A percentile compares a stretch with the other conserved stretches of the same genome.
Conservation (phyloP, 2,888 invertebrate species). For the Ypsolopha scabrella region DNA sequence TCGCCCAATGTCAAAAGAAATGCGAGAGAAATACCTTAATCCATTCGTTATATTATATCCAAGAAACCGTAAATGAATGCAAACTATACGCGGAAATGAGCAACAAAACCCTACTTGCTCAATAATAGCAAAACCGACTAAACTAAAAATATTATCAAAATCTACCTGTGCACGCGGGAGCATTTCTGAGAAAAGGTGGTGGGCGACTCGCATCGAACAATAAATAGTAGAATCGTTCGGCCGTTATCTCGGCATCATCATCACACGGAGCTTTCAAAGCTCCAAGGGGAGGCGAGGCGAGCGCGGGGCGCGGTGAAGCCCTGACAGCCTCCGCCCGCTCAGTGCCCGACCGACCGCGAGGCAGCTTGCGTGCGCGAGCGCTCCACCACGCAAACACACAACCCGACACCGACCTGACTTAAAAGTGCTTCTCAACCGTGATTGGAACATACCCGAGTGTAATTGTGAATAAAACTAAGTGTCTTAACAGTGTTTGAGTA, state of each 20-base stretch:
- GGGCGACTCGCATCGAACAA: slow-evolving; percentile 54
- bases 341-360: slow-evolving; percentile 56
- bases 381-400: slow-evolving; percentile 10
- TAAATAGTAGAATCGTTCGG: slow-evolving; percentile 63
- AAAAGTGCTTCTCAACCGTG: slow-evolving; percentile 19
- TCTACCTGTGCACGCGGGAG: slow-evolving; percentile 26
- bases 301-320: slow-evolving; percentile 42
- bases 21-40: too few relatives aligned
- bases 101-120: slow-evolving; percentile 1
- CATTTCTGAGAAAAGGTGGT: slow-evolving; percentile 34
- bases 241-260: slow-evolving; percentile 65
- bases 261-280: slow-evolving; percentile 61
- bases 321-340: slow-evolving; percentile 54
- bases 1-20: too few relatives aligned
- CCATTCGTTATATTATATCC: too few relatives aligned
- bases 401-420: slow-evolving; percentile 21
- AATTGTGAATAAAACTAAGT: background rate
- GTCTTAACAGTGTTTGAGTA: background rate
- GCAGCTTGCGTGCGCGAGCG: slow-evolving; percentile 42
- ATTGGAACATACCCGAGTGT: background rate
- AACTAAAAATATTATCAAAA: slow-evolving; percentile 10
- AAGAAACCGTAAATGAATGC: too few relatives aligned
- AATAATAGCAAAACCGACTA: background rate
- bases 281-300: slow-evolving; percentile 38
- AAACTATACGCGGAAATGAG: slow-evolving; percentile 2